Base-by-base conservation (phyloP, 2,888 invertebrate genomes). In the Pseudanteris insignis region DNA sequence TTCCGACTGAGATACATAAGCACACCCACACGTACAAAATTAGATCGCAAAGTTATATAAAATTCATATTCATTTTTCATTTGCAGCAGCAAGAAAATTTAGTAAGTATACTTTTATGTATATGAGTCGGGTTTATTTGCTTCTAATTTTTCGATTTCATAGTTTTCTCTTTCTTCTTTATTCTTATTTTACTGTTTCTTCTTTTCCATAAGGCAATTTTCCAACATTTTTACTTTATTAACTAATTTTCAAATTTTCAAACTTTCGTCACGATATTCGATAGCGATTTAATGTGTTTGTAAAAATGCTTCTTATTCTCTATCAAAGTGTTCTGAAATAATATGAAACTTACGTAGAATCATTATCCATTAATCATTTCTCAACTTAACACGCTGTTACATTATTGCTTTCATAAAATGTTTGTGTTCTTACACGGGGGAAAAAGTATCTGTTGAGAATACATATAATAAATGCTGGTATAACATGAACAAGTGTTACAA, bases 61-160 rank as follows among this genome's bases (percentile, higher is more conserved):
- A 68, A 68, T 74, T 71, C 64, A 72, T 67, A 66, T 66, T 64
- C 60, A 67, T 69, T 77, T 77, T 73, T 77, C 72, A 77, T 80
- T 86, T 86, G 81, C 86, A 87, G 86, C 86, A 83, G 75, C 84
- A 84, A 83, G 86, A 86, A 75, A 84, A 83, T 78, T 83, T 87
- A 83, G 87, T 87, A 86, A 86, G 87, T 86, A 85, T 77, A 70
- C 67, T 55, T 63, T 73, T 73, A 65, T 67, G 69, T 73, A 66
- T 64, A 63, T 50, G 48, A 54, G 32, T 21, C 43, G 50, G 40
- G n/a, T 61, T 50, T 44, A 48, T 13, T 36, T 41, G 46, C 54
- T 51, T 51, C 37, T 7, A 41, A 12, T 50, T 41, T 47, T n/a
- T 36, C 48, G 18, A 50, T 63, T 26, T 55, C 29, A n/a, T 13